These are phyloP conservation scores for Prionailurus viverrinus DNA, from an alignment of 2,113 vertebrate species.

Conservation along the genomic window DNA sequence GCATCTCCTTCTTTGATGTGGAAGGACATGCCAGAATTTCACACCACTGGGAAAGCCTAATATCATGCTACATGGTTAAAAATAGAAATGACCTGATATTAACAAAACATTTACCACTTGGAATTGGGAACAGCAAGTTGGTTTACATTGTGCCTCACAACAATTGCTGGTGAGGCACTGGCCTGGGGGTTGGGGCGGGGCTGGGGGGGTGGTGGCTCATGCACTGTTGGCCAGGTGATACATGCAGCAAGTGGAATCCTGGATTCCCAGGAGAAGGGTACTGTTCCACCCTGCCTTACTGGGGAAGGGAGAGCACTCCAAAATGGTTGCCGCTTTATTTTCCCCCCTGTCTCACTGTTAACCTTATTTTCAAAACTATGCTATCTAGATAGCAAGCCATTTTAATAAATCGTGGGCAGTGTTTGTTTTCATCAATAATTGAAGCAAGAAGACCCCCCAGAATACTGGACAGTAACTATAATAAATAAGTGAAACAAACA, in stretches of 20 bases:
- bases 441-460: not conserved
- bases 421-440: constrained; percentile 29
- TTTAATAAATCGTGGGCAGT: not conserved
- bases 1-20: not conserved
- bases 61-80: constrained; percentile 6
- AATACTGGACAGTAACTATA: constrained; percentile 3
- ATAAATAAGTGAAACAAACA: not conserved
- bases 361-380: not conserved
- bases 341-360: not conserved
- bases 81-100: constrained; percentile 1
- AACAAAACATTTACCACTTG: not conserved
- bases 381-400: not conserved
- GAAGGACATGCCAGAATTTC: constrained; percentile 7
- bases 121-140: not conserved
- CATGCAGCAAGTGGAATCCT: not conserved
- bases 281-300: not conserved
- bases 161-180: not conserved
- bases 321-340: not conserved
- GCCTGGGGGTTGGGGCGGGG: no score
- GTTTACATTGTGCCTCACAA: not conserved
- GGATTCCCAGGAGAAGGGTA: not conserved
- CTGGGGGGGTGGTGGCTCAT: no score
- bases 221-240: no score
- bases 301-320: not conserved
- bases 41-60: not conserved